These are phyloP conservation scores for Callorhinus ursinus DNA, from an alignment of 2,113 vertebrate species.

Conservation along the genomic window DNA sequence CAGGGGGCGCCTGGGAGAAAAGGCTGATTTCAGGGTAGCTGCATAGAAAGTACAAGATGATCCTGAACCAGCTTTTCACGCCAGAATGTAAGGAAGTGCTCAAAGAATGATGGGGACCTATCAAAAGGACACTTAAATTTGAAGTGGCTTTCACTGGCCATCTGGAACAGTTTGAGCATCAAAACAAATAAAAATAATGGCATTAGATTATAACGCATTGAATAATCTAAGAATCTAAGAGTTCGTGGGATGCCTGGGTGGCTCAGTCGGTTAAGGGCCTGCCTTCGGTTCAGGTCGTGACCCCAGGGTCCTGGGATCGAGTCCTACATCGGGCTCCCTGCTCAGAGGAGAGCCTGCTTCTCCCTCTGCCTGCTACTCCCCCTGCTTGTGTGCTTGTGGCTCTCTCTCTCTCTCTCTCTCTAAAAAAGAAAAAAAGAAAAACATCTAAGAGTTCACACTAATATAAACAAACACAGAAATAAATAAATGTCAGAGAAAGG, in stretches of 20 bases:
- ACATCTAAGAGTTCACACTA: not conserved
- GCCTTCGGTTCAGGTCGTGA: not conserved
- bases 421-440: not conserved
- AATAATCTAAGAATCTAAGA: not conserved
- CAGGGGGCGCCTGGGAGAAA: not conserved
- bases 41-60: not conserved
- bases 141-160: not conserved
- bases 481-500: not conserved
- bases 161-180: not conserved
- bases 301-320: not conserved
- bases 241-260: too few species aligned
- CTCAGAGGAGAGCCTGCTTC: not conserved
- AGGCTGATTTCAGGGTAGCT: not conserved
- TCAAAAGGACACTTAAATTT: not conserved
- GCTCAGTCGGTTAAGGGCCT: too few species aligned
- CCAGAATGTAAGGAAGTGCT: not conserved
- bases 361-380: not conserved
- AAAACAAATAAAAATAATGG: not conserved
- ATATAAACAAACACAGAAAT: not conserved
- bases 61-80: not conserved
- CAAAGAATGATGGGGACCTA: not conserved
- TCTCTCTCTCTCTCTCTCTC: not conserved
- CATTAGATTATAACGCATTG: not conserved
- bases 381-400: not conserved
- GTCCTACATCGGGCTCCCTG: not conserved